Conservation (phyloP, 2,888 invertebrate species). For the Cryptophagus acutangulus region DNA sequence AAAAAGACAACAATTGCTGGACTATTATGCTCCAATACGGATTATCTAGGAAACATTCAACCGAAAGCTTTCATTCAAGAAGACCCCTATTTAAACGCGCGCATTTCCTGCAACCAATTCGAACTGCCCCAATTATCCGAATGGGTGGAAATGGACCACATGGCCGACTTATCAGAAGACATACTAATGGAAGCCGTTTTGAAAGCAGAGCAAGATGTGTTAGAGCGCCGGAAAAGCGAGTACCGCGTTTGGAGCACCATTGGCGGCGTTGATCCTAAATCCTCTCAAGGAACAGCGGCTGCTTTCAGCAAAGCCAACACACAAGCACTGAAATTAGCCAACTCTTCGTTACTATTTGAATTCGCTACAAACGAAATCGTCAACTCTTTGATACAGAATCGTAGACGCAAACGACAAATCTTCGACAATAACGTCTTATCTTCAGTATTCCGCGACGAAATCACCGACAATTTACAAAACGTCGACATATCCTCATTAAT, state of each 20-base stretch:
- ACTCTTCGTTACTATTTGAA: constrained; percentile 80
- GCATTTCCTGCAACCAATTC: constrained; percentile 70
- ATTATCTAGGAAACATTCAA: constrained; percentile 67
- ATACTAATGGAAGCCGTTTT: constrained; percentile 70
- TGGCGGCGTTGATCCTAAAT: constrained; percentile 79
- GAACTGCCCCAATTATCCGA: constrained; percentile 61
- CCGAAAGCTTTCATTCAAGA: constrained; percentile 80
- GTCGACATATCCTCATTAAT: constrained; percentile 72
- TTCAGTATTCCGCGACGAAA: constrained; percentile 59
- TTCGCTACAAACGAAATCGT: constrained; percentile 82
- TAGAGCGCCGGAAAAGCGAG: constrained; percentile 70
- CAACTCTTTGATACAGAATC: constrained; percentile 50
- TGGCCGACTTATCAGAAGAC: constrained; percentile 65
- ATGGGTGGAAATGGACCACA: constrained; percentile 65
- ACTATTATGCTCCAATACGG: constrained; percentile 71
- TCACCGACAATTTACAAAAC: constrained; percentile 72
- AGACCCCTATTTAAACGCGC: constrained; percentile 77
- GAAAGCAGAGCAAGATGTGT: constrained; percentile 73
- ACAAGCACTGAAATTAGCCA: constrained; percentile 76
- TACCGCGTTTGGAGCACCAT: constrained; percentile 76
- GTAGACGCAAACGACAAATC: constrained; percentile 67
- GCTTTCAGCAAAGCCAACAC: constrained; percentile 87
- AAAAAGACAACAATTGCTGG: constrained; percentile 75
- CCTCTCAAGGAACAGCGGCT: constrained; percentile 80
- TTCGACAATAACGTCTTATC: constrained; percentile 61